Evolutionary conservation across 2,888 invertebrate genomes (phyloP), one percentile per base, ranked within the genome.

Genomic region (Tholera decimalis): DNA sequence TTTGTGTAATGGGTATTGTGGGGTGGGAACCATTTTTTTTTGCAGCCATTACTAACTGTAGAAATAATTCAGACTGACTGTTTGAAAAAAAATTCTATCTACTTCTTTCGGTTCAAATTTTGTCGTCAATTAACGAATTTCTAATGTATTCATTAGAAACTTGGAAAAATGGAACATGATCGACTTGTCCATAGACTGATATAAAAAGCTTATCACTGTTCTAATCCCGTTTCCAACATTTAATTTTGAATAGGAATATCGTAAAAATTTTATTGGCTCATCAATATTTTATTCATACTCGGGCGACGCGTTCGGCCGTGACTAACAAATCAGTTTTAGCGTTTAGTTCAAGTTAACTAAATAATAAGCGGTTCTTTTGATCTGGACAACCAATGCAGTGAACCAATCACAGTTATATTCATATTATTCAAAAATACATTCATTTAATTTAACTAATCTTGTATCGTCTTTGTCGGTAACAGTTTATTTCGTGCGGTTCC

Each of bases 321-420:
- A 84, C 84, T 75, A 83, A 84, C 80, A 80, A 80, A 82, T 83
- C 84, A 75, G 79, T 80, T 84, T 83, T 79, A 85, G 80, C 78
- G 77, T 85, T 83, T 83, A 80, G 76, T 77, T 79, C 72, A 77
- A 71, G 72, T 82, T 76, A 83, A 82, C 78, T 66, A 74, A 80
- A 84, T 70, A 77, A 68, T 64, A 66, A 59, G 76, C 84, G 84
- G 84, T 59, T 28, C 78, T 75, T 84, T 85, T 82, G 83, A 83
- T 76, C 67, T 73, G 54, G 70, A 71, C 74, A 68, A 74, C 77
- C 72, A 71, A 70, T 72, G 65, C 65, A 79, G 37, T 80, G 59
- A 57, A 68, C 55, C 70, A 67, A 81, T 79, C 73, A 68, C 69
- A 60, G 62, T 69, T 71, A 71, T 74, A 81, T 69, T 73, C 60